A percentile compares a stretch with the other conserved stretches of the same genome.
Evolutionary conservation across 2,113 vertebrate genomes (phyloP).

Genomic region (Leptocoma aspasia): DNA sequence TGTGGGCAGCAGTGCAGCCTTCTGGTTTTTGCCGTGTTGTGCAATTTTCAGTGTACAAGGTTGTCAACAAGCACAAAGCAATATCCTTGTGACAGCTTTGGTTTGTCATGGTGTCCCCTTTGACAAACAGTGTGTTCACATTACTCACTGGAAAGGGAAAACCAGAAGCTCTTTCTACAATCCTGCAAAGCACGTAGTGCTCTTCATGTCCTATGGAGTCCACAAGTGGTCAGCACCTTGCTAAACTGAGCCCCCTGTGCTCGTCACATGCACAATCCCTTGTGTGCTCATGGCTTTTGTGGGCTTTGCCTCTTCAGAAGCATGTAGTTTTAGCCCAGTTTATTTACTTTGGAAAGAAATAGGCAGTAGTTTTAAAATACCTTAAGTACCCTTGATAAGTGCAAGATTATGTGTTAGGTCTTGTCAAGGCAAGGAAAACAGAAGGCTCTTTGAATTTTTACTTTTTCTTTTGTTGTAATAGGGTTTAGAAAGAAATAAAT

Average conservation of each 20-base stretch:
- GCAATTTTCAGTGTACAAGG: neutral
- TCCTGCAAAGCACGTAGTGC: fast-evolving
- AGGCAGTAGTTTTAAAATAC: neutral
- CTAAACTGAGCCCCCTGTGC: neutral
- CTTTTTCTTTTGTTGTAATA: neutral
- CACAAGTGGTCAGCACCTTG: neutral
- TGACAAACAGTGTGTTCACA: neutral
- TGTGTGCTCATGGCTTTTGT: neutral
- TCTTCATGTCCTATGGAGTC: fast-evolving
- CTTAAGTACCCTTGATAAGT: conserved; percentile 5
- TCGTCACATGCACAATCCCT: fast-evolving
- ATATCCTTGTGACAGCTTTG: neutral
- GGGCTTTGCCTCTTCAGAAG: conserved; percentile 23
- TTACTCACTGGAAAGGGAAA: neutral
- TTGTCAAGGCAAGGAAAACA: neutral
- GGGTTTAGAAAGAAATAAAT: neutral
- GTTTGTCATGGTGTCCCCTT: neutral
- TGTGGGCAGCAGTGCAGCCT: neutral
- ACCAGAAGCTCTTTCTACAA: neutral
- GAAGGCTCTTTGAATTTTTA: neutral
- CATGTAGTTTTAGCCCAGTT: neutral
- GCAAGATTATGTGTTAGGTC: neutral
- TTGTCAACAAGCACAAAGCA: neutral
- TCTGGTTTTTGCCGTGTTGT: neutral
- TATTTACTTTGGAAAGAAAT: conserved; percentile 38